Base-by-base conservation (phyloP, 1,140 invertebrate species). In the Macrotrachela quadricornifera region DNA sequence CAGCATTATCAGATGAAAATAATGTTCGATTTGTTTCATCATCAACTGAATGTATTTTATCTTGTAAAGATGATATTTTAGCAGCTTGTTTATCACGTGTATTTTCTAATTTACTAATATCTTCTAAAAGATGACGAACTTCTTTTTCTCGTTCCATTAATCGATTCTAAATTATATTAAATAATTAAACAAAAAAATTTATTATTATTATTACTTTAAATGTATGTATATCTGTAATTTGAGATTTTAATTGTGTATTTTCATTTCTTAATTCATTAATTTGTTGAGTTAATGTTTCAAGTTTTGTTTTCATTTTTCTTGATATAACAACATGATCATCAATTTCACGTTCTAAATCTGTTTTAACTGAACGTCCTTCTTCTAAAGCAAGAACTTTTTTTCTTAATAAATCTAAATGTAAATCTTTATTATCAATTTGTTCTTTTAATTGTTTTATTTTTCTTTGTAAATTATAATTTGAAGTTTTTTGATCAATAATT, bases 391-490 rank as follows among this genome's bases (percentile, higher is more conserved):
- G 1, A 13, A 42, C 60, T 68, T 91, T 91, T 57, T 84, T 78
- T 21, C 84, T 73, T 16, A 91, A 68, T 44, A 91, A 74, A 71
- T 90, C 85, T 60, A 90, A 68, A 64, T 91, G 85, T 6, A 91
- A 73, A 65, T 91, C 85, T 60, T 85, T 79, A 56, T 84, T 78
- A 64, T 88, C 83, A 13, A 90, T 68, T 64, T 90, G 84, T 63
- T 91, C 85, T 15, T 83, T 74, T 1, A 90, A 64, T 4, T 79
- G 80, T 57, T 83, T 76, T 10, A 47, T n/a, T 38, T 42, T 68
- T 39, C 66, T 61, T 51, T 70, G 68, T 10, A 69, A 61, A 56
- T 64, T 65, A 53, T 70, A 69, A 10, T 68, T 59, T 44, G 67
- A 63, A 15, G 66, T 64, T 45, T 61, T 63, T 18, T 60, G 56